Evolutionary conservation across 2,797 vertebrate genomes (phyloP).

Genomic region (Sorex maritimensis): DNA sequence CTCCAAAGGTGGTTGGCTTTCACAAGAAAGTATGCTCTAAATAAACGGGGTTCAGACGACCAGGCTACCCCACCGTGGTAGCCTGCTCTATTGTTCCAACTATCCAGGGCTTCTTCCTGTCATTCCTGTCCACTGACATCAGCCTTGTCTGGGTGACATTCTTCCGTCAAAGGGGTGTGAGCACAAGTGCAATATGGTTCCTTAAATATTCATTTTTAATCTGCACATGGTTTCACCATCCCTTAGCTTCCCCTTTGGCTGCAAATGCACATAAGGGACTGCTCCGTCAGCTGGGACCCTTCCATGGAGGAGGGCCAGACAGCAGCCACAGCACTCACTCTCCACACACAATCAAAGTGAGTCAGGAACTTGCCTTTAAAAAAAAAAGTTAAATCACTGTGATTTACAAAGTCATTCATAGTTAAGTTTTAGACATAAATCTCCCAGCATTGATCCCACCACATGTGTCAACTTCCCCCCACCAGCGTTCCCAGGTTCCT

Average conservation of each 20-base stretch:
- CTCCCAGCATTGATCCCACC: too few species aligned
- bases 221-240: background rate
- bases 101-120: background rate
- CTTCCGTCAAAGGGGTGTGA: background rate
- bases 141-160: background rate
- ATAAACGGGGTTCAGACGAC: background rate
- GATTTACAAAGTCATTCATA: too few species aligned
- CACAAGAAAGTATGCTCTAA: slow-evolving; percentile 1
- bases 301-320: background rate
- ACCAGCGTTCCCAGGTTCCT: too few species aligned
- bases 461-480: too few species aligned
- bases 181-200: background rate
- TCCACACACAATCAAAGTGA: background rate
- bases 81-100: background rate
- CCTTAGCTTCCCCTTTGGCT: background rate
- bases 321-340: background rate
- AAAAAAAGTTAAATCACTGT: too few species aligned
- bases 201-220: background rate
- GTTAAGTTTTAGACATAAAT: too few species aligned
- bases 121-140: background rate
- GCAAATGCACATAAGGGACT: background rate
- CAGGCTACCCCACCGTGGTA: background rate
- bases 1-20: slow-evolving; percentile 1
- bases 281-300: background rate
- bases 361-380: too few species aligned